Evolutionary conservation across 2,888 invertebrate species (phyloP).

Genomic region (Netelia fuscicornis): DNA sequence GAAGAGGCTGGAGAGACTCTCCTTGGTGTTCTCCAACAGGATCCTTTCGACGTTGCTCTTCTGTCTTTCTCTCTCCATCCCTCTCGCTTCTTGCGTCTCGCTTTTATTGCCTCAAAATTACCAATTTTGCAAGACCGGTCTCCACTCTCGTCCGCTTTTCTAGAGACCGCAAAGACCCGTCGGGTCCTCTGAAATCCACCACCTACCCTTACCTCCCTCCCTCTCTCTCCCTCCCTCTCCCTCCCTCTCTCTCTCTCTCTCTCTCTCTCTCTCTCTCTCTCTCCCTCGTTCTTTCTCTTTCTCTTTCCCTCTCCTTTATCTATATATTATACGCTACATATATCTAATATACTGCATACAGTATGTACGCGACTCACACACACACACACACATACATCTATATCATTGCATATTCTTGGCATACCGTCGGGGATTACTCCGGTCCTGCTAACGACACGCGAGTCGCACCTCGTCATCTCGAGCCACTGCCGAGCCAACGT

Average conservation of each 20-base stretch:
- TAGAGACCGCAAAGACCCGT: slow-evolving; percentile 61
- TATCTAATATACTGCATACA: not conserved
- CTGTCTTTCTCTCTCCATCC: not conserved
- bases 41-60: slow-evolving; percentile 29
- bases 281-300: too few species aligned
- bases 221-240: too few species aligned
- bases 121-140: slow-evolving; percentile 68
- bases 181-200: slow-evolving; percentile 4
- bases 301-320: slow-evolving; percentile 3
- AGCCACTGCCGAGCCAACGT: slow-evolving; percentile 51
- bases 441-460: slow-evolving; percentile 66
- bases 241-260: too few species aligned
- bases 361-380: not conserved
- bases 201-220: not conserved
- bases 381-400: not conserved
- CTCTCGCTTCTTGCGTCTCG: slow-evolving; percentile 14
- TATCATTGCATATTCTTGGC: slow-evolving; percentile 49
- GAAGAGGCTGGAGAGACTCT: slow-evolving; percentile 53
- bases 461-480: slow-evolving; percentile 61
- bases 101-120: slow-evolving; percentile 72
- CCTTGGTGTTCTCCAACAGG: slow-evolving; percentile 39
- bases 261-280: too few species aligned
- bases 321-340: not conserved
- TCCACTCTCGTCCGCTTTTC: slow-evolving; percentile 46
- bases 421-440: slow-evolving; percentile 65